Conservation (phyloP, 2,888 invertebrate species). For the Hydrotaea diabolus region DNA sequence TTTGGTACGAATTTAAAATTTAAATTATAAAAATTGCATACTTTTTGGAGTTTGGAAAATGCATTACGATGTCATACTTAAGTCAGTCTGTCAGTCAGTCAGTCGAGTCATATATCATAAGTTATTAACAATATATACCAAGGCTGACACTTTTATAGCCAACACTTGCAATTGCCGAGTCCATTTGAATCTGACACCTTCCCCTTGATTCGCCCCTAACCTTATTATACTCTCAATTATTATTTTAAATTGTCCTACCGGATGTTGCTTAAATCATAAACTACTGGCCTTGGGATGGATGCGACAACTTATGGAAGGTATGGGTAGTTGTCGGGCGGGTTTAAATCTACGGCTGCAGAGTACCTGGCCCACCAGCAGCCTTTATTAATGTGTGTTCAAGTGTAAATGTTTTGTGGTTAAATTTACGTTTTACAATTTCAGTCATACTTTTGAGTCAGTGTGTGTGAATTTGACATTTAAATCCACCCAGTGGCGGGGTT, state of each 20-base stretch:
- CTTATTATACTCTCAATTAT: background rate
- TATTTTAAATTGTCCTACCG: no score
- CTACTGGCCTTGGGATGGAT: no score
- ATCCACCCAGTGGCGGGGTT: no score
- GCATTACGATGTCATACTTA: background rate
- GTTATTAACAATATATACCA: constrained; percentile 18
- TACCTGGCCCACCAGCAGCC: no score
- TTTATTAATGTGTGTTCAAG: background rate
- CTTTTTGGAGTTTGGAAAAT: constrained; percentile 43
- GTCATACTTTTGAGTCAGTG: background rate
- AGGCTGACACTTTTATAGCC: constrained; percentile 13
- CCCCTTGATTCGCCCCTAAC: background rate
- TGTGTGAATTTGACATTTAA: background rate
- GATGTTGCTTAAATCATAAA: no score
- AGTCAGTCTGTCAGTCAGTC: background rate
- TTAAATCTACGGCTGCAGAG: no score
- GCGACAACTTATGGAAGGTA: no score
- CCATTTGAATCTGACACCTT: background rate
- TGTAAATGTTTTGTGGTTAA: background rate
- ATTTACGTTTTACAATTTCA: background rate
- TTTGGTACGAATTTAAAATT: constrained; percentile 13
- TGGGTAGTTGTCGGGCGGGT: no score
- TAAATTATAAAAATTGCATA: constrained; percentile 46
- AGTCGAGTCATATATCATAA: constrained; percentile 13
- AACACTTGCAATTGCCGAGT: constrained; percentile 7